These are phyloP conservation scores for Sphenodon punctatus DNA, from an alignment of 2,797 vertebrate genomes.

Conservation along the genomic window DNA sequence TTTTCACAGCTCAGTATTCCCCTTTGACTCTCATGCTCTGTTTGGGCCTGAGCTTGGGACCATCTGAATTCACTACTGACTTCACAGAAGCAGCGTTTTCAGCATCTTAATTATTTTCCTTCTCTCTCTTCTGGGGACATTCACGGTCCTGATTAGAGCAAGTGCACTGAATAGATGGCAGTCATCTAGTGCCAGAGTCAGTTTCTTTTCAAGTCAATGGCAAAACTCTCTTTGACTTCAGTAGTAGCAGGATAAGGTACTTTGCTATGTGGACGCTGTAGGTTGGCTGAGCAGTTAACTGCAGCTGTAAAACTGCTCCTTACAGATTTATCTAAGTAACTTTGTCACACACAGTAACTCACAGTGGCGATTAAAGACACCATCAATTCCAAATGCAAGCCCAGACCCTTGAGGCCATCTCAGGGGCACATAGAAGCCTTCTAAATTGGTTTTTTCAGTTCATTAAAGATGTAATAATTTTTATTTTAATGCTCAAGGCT, in stretches of 20 bases:
- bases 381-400: slow-evolving; percentile 10
- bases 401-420: slow-evolving; percentile 1
- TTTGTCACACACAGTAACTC: background rate
- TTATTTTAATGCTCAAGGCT: slow-evolving; percentile 14
- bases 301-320: background rate
- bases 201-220: background rate
- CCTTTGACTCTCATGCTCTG: background rate
- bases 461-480: slow-evolving; percentile 19
- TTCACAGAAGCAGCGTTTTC: background rate
- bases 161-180: background rate
- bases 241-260: background rate
- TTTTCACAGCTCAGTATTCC: background rate
- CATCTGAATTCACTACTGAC: background rate
- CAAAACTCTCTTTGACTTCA: background rate
- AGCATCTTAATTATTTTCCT: background rate
- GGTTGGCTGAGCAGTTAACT: background rate
- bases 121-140: background rate
- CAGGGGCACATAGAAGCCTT: background rate
- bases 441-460: slow-evolving; percentile 33
- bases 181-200: background rate
- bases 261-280: background rate
- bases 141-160: background rate
- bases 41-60: background rate
- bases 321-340: background rate
- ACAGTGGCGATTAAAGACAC: background rate